Conservation (phyloP, 1,140 invertebrate species). For the Copidosoma floridanum region DNA sequence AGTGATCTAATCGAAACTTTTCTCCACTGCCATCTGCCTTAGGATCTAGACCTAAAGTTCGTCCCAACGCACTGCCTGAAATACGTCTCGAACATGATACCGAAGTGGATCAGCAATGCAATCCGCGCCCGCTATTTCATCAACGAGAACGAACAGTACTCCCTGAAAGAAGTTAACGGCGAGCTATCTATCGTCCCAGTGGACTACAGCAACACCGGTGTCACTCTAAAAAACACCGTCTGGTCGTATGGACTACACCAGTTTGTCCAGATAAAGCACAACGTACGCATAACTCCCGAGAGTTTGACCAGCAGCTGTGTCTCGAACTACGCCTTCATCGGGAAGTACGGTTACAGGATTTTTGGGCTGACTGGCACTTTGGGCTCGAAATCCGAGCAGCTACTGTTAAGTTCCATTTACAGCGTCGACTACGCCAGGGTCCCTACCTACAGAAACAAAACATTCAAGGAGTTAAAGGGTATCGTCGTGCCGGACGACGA, state of each 20-base stretch:
- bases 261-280: slow-evolving; percentile 52
- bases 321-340: slow-evolving; percentile 50
- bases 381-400: slow-evolving; percentile 36
- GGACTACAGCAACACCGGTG: slow-evolving; percentile 45
- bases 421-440: slow-evolving; percentile 39
- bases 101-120: slow-evolving; percentile 36
- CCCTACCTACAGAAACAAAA: slow-evolving; percentile 33
- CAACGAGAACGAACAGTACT: slow-evolving; percentile 30
- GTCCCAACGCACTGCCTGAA: slow-evolving; percentile 19
- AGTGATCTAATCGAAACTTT: too few species aligned
- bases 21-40: too few species aligned
- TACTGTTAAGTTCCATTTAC: slow-evolving; percentile 37
- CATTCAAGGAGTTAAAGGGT: slow-evolving; percentile 28
- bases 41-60: slow-evolving; percentile 27
- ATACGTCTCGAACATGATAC: slow-evolving; percentile 14
- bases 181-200: slow-evolving; percentile 43
- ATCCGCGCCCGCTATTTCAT: slow-evolving; percentile 27
- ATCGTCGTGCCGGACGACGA: slow-evolving; percentile 16
- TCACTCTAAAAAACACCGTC: slow-evolving; percentile 42
- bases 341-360: slow-evolving; percentile 38
- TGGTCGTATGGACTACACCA: slow-evolving; percentile 51
- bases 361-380: slow-evolving; percentile 49
- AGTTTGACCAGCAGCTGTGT: slow-evolving; percentile 48
- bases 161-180: slow-evolving; percentile 31
- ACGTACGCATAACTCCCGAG: slow-evolving; percentile 42